Evolutionary conservation across 2,113 vertebrate genomes (phyloP).

Genomic region (Misgurnus mizolepis): DNA sequence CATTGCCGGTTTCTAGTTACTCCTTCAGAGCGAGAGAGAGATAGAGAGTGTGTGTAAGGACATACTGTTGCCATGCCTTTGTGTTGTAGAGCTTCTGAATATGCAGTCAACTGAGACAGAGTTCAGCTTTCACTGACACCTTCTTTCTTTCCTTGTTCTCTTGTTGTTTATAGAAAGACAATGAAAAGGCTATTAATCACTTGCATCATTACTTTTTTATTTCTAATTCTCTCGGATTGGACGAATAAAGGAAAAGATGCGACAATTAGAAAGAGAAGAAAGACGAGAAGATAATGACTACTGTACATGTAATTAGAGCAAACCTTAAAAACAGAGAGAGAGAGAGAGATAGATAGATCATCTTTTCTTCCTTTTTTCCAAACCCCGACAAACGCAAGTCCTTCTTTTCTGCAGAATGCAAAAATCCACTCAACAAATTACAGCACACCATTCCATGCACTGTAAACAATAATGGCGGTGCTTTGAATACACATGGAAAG

Average conservation of each 20-base stretch:
- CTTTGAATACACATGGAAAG: too few relatives aligned
- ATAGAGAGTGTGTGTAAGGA: slow-evolving; percentile 28
- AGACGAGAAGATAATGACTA: background rate
- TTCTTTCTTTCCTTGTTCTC: background rate
- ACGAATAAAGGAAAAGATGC: background rate
- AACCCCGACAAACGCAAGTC: too few relatives aligned
- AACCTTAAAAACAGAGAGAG: background rate
- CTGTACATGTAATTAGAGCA: too few relatives aligned
- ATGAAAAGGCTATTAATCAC: background rate
- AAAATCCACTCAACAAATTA: too few relatives aligned
- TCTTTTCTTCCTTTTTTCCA: too few relatives aligned
- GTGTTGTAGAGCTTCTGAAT: slow-evolving; percentile 28
- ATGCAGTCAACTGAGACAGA: slow-evolving; percentile 40
- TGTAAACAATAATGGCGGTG: too few relatives aligned
- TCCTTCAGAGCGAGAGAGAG: slow-evolving; percentile 37
- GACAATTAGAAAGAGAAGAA: background rate
- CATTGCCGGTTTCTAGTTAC: slow-evolving; percentile 57
- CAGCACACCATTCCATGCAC: too few relatives aligned
- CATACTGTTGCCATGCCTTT: slow-evolving; percentile 11
- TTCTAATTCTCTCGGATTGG: background rate
- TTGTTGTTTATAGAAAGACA: background rate
- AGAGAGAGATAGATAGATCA: background rate
- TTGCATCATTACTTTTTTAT: background rate
- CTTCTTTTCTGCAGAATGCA: too few relatives aligned
- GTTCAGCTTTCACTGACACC: slow-evolving; percentile 25